phyloP scores from a whole-genome alignment of 1,140 invertebrate species.

The Cyrtorhinus lividipennis region DNA sequence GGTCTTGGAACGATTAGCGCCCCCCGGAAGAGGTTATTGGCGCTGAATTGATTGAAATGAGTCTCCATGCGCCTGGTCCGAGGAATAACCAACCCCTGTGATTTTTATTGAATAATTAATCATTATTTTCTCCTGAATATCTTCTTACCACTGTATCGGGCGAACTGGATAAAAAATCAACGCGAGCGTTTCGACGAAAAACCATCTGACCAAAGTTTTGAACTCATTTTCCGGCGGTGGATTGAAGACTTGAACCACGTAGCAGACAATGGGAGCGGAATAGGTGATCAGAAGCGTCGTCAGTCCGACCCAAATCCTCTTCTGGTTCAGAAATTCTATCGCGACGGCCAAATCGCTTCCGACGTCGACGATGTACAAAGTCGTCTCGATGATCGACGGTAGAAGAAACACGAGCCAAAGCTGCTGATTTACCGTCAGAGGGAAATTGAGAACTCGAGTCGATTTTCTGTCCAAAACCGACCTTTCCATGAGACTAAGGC shows the following conservation, averaged over 20 bases:
- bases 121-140: background rate
- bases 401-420: constrained; percentile 22
- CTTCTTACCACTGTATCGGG: constrained; percentile 23
- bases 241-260: constrained; percentile 40
- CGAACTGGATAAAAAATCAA: constrained; percentile 22
- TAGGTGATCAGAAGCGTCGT: constrained; percentile 36
- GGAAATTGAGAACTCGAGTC: constrained; percentile 16
- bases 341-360: constrained; percentile 17
- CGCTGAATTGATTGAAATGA: too few species aligned
- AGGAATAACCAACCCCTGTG: too few species aligned
- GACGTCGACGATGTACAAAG: constrained; percentile 22
- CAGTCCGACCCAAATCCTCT: background rate
- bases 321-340: constrained; percentile 4
- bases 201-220: constrained; percentile 17
- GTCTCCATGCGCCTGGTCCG: too few species aligned
- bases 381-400: constrained; percentile 14
- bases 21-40: too few species aligned
- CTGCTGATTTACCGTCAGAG: constrained; percentile 22
- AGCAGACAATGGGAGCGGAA: constrained; percentile 36
- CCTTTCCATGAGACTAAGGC: background rate
- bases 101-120: too few species aligned
- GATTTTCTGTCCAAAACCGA: constrained; percentile 22
- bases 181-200: constrained; percentile 18
- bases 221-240: constrained; percentile 22
- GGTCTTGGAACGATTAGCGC: too few species aligned